A percentile compares a stretch with the other conserved stretches of the same genome.
These are phyloP conservation scores for Zingel zingel DNA, from an alignment of 2,113 vertebrate genomes.

Conservation along the genomic window DNA sequence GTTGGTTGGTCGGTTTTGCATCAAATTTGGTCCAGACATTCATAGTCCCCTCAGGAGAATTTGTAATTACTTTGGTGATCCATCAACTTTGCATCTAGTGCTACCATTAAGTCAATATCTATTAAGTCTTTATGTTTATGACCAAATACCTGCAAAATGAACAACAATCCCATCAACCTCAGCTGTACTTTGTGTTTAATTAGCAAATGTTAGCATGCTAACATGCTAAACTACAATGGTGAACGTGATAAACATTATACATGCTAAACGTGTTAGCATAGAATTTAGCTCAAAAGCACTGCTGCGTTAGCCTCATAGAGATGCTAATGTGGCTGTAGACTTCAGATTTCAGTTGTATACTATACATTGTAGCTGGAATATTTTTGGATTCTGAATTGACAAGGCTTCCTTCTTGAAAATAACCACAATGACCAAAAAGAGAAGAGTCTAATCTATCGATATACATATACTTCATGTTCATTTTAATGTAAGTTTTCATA, in stretches of 20 bases:
- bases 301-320: neutral
- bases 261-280: neutral
- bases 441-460: neutral
- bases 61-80: neutral
- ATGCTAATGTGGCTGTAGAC: neutral
- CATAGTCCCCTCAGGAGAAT: no score
- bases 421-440: neutral
- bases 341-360: neutral
- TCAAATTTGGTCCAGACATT: neutral
- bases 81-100: no score
- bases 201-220: neutral
- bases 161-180: no score
- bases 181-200: neutral
- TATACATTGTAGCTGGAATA: neutral
- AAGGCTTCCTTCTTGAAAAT: neutral
- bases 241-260: neutral
- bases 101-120: no score
- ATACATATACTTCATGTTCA: neutral
- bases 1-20: neutral
- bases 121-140: no score
- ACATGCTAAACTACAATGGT: neutral
- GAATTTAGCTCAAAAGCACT: neutral
- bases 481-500: neutral
- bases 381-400: neutral
- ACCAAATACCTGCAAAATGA: neutral